Conservation (phyloP, 2,797 vertebrate species). For the Sternarchorhynchus goeldii region DNA sequence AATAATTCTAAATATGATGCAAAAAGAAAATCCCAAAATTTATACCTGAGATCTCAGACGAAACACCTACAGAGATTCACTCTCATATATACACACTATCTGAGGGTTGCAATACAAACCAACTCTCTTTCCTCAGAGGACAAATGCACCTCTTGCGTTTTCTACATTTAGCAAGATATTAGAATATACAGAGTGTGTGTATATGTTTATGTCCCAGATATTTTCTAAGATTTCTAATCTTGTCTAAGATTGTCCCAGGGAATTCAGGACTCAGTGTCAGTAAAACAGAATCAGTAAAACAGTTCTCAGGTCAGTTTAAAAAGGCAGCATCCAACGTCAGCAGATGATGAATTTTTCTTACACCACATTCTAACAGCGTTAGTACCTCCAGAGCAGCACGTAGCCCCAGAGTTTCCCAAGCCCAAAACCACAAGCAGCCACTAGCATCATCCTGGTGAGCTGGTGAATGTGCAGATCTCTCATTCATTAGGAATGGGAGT, state of each 20-base stretch:
- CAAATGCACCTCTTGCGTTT: not conserved
- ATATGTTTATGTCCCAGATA: too few species aligned
- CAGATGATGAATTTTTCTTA: conserved; percentile 19
- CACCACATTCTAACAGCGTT: not conserved
- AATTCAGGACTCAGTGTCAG: not conserved
- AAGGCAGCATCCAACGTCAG: not conserved
- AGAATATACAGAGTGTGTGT: not conserved
- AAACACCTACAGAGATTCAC: too few species aligned
- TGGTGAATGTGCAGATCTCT: conserved; percentile 17
- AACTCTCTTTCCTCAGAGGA: not conserved
- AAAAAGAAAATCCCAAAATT: too few species aligned
- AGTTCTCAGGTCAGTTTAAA: conserved; percentile 8
- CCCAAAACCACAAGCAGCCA: conserved; percentile 41
- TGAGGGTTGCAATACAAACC: too few species aligned
- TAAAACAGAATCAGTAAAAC: not conserved
- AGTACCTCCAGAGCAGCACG: conserved; percentile 44
- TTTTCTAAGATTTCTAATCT: not conserved
- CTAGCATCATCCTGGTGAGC: conserved; percentile 19
- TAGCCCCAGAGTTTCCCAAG: conserved; percentile 33
- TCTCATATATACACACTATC: too few species aligned
- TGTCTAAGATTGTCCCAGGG: not conserved
- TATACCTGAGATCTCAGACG: too few species aligned
- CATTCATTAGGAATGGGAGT: not conserved
- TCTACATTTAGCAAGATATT: not conserved
- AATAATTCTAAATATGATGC: not conserved